Evolutionary conservation across 2,113 vertebrate species (phyloP).

Genomic region (Grantiella picta): DNA sequence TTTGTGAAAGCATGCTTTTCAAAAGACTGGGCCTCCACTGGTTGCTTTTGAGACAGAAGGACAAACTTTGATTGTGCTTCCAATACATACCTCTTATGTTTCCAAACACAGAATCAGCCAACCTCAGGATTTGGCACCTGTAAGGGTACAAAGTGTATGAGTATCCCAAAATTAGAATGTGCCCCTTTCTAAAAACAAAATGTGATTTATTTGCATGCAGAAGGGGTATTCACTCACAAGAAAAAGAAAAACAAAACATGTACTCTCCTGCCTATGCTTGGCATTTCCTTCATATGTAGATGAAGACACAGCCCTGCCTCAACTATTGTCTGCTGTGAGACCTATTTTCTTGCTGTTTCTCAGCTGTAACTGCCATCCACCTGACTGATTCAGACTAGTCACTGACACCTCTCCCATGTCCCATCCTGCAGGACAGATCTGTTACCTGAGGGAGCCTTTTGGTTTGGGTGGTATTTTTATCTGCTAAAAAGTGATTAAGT

Average conservation of each 20-base stretch:
- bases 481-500: not conserved
- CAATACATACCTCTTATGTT: not conserved
- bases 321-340: not conserved
- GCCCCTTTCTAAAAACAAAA: not conserved
- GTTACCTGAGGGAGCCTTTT: not conserved
- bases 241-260: not conserved
- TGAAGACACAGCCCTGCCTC: not conserved
- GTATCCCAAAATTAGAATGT: not conserved
- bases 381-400: not conserved
- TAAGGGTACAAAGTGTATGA: not conserved
- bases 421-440: not conserved
- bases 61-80: not conserved
- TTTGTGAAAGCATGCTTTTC: not conserved
- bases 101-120: not conserved
- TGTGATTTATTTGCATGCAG: not conserved
- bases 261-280: not conserved
- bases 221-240: not conserved
- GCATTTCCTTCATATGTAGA: not conserved
- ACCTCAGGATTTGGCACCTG: not conserved
- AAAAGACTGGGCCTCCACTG: not conserved
- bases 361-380: not conserved
- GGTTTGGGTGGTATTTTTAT: not conserved
- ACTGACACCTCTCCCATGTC: not conserved
- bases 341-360: not conserved
- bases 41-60: not conserved